These are phyloP conservation scores for Chrysolina oricalcia DNA, from an alignment of 2,888 invertebrate genomes.

Conservation along the genomic window DNA sequence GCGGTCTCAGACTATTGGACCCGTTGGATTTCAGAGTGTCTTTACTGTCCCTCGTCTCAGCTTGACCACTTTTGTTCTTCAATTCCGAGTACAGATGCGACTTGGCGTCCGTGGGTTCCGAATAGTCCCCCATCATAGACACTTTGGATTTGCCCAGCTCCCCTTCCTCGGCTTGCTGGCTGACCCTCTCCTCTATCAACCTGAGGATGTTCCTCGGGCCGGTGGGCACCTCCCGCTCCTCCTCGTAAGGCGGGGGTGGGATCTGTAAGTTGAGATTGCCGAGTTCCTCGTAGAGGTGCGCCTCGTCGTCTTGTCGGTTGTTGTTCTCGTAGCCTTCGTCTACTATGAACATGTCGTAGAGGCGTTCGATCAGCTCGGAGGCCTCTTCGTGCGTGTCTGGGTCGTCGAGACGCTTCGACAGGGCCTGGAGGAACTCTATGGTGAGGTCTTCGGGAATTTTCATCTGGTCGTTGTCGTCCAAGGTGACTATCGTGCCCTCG, in stretches of 20 bases:
- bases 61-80: constrained; percentile 71
- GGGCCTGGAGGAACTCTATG: constrained; percentile 80
- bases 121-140: constrained; percentile 73
- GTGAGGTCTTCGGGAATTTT: constrained; percentile 85
- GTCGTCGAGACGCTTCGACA: constrained; percentile 81
- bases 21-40: constrained; percentile 62
- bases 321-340: constrained; percentile 78
- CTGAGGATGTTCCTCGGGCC: constrained; percentile 77
- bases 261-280: constrained; percentile 76
- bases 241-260: constrained; percentile 74
- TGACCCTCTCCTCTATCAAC: constrained; percentile 76
- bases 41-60: constrained; percentile 59
- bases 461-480: constrained; percentile 66
- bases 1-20: constrained; percentile 80
- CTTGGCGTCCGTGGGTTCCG: constrained; percentile 75
- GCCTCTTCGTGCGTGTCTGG: constrained; percentile 84
- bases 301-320: constrained; percentile 70
- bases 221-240: constrained; percentile 67
- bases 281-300: constrained; percentile 71
- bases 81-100: constrained; percentile 75
- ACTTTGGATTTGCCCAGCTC: constrained; percentile 58
- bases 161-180: constrained; percentile 57
- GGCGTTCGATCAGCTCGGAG: constrained; percentile 83
- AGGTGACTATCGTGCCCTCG: constrained; percentile 66
- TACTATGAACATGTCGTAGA: constrained; percentile 83